Evolutionary conservation across 2,113 vertebrate genomes (phyloP), one percentile per base, ranked within the genome.

Genomic region (Sclerurus mexicanus): DNA sequence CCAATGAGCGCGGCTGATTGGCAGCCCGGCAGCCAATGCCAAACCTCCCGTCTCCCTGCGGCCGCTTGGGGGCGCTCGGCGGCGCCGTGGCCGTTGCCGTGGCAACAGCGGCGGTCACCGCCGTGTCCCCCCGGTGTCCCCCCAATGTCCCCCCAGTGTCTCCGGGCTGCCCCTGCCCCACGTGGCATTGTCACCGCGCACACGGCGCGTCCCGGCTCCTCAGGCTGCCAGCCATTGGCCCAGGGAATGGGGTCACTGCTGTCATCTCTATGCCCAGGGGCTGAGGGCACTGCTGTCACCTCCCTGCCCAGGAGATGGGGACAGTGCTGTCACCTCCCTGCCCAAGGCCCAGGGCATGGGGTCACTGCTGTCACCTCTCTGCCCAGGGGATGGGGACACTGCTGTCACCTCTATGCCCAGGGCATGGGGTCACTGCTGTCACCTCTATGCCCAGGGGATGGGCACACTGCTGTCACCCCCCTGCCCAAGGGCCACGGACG

Each of bases 31-130:
- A 22, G 62, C 85, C 22, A 40, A 6, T 72, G 52, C 52, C 25
- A 2, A 2, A 1, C 2, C 27, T 0, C 6, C 12, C 25, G 4
- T 2, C 23, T 0, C 7, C 9, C 23, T 2, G 37, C 7, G 46
- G 66, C 46, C 30, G 23, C 40, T 47, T 16, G 50, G 46, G 67
- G 69, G 68, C 31, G 58, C 56, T 87, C 8, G 20, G 85, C 12
- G 6, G 72, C 12, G n/a, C 14, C 35, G 24, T 23, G 4, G 83
- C 21, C 23, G 80, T 86, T 93, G 92, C 80, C 44, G 35, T 47
- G 64, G 91, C 49, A 87, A 64, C 77, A n/a, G 77, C 8, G 53
- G 6, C 37, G 5, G 40, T 5, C 11, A 5, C 25, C 18, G 17
- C 20, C 8, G 0, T 5, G 58, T 3, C 21, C 47, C 44, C 18